Evolutionary conservation across 2,797 vertebrate genomes (phyloP).

Genomic region (Brachyalestes nurse): DNA sequence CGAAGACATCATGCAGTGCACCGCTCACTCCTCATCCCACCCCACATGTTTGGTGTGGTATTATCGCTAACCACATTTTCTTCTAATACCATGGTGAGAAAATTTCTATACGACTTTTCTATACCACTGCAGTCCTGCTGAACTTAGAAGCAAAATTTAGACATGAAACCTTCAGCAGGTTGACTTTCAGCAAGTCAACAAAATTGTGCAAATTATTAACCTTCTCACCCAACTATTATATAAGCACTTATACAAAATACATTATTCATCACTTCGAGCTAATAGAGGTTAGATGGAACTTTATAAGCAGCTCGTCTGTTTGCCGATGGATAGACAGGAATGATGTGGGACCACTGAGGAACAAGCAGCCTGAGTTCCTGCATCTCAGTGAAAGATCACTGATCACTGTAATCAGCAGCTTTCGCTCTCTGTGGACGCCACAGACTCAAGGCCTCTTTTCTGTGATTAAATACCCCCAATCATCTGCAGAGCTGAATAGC

Average conservation of each 20-base stretch:
- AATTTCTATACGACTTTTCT: too few species aligned
- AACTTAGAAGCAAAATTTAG: too few species aligned
- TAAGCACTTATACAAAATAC: conserved; percentile 8
- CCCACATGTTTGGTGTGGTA: too few species aligned
- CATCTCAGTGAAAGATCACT: conserved; percentile 58
- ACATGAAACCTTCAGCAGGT: too few species aligned
- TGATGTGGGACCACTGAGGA: conserved; percentile 6
- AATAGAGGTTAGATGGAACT: background rate
- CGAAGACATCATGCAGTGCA: too few species aligned
- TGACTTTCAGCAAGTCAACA: too few species aligned
- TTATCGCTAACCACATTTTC: too few species aligned
- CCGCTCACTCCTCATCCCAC: too few species aligned
- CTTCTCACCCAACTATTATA: too few species aligned
- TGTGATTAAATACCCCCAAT: conserved; percentile 66
- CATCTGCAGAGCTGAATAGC: conserved; percentile 59
- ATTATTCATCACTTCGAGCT: background rate
- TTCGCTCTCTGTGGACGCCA: conserved; percentile 61
- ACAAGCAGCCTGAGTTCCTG: conserved; percentile 9
- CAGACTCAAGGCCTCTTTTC: conserved; percentile 61
- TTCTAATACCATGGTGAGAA: too few species aligned
- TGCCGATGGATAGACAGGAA: background rate
- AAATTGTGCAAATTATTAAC: too few species aligned
- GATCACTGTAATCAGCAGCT: conserved; percentile 72
- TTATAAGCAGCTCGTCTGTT: background rate
- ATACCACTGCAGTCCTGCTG: too few species aligned